phyloP scores from a whole-genome alignment of 1,140 invertebrate genomes.

The Reticulitermes speratus region DNA sequence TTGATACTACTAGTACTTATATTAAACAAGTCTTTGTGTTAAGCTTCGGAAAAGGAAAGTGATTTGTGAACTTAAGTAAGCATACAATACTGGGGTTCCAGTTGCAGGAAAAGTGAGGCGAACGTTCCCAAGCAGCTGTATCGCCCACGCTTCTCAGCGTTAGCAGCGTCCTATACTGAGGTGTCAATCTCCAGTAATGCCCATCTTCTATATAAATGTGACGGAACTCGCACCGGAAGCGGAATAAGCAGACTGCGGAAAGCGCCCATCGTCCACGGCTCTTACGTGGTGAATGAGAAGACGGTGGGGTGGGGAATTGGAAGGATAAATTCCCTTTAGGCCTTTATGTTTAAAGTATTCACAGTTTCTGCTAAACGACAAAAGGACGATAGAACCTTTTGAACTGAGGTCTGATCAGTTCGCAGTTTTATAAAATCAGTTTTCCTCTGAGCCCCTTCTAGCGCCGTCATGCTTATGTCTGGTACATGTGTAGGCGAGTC shows the following conservation, averaged over 20 bases:
- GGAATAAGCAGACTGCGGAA: not conserved
- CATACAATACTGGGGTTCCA: no score
- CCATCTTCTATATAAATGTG: not conserved
- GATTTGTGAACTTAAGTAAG: no score
- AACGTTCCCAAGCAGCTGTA: not conserved
- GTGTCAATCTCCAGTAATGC: not conserved
- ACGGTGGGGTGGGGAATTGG: no score
- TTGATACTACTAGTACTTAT: no score
- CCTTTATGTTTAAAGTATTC: not conserved
- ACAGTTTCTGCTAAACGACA: not conserved
- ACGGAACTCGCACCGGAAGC: not conserved
- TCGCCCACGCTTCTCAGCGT: not conserved
- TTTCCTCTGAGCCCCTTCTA: not conserved
- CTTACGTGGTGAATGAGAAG: not conserved
- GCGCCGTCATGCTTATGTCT: not conserved
- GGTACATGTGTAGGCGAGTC: not conserved
- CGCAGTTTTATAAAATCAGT: not conserved
- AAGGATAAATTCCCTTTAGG: not conserved
- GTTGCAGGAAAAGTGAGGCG: no score
- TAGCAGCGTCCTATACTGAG: not conserved
- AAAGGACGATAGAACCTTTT: not conserved
- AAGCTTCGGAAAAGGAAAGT: no score
- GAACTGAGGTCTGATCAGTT: not conserved
- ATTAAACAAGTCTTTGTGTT: no score
- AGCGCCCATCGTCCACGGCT: not conserved